Conservation (phyloP, 2,888 invertebrate genomes). For the Linnaemya vulpina region DNA sequence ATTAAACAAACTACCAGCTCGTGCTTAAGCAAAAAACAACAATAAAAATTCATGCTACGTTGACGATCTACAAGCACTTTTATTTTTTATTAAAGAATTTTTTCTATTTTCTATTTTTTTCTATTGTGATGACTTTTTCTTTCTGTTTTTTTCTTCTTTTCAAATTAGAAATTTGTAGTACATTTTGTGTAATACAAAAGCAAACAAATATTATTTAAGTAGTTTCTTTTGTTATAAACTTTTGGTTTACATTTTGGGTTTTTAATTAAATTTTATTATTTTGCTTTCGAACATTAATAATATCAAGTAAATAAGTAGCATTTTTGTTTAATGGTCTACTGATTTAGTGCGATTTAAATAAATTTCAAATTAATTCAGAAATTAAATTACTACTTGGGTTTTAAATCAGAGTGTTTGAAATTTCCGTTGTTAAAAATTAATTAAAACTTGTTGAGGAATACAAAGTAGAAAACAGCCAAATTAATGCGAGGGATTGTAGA, state of each 20-base stretch:
- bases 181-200: background rate
- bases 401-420: conserved; percentile 40
- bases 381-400: conserved; percentile 20
- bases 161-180: conserved; percentile 36
- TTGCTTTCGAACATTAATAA: conserved; percentile 12
- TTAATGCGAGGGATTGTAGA: background rate
- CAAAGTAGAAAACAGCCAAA: background rate
- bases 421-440: conserved; percentile 50
- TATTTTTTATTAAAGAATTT: conserved; percentile 60
- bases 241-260: conserved; percentile 28
- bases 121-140: background rate
- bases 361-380: conserved; percentile 50
- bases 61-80: conserved; percentile 35
- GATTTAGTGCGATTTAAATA: conserved; percentile 50
- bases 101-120: conserved; percentile 10
- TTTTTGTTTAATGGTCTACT: conserved; percentile 56
- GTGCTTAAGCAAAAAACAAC: conserved; percentile 11
- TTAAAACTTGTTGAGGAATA: background rate
- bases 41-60: conserved; percentile 8
- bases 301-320: background rate
- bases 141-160: background rate
- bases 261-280: conserved; percentile 23
- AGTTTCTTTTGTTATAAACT: conserved; percentile 18
- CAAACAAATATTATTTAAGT: conserved; percentile 5
- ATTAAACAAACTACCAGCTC: conserved; percentile 28